Evolutionary conservation across 2,797 vertebrate species (phyloP), one percentile per base, ranked within the genome.

Genomic region (Clarias platycephalus): DNA sequence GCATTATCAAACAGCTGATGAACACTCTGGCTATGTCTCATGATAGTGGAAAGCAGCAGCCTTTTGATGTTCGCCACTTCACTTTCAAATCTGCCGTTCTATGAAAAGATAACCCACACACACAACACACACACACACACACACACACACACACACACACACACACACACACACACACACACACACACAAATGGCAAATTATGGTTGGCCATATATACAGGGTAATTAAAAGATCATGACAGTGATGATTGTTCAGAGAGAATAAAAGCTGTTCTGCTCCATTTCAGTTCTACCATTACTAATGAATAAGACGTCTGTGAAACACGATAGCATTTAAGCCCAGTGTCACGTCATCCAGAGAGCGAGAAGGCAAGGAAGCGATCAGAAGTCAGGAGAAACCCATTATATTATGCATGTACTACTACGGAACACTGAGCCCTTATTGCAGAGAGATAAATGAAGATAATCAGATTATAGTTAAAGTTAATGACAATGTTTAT

Each of bases 11-110:
- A 37, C 31, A 93, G 84, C 64, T 94, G 91, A 86, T 92, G 92
- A 26, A 92, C 87, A 64, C 85, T 86, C 63, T 88, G 64, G 87
- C 93, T 94, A 91, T 90, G 91, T 84, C 92, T 93, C 83, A 93
- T 88, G 26, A 82, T 92, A 84, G 90, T 81, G 0, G 88, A 88
- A 74, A 74, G 71, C 3, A n/a, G 12, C 49, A 53, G 87, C 87
- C 57, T 86, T 91, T 67, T 88, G 83, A 81, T 81, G 63, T 91
- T 89, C 89, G 92, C 92, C 4, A 44, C 75, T 79, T 40, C 22
- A 34, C 28, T 80, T 20, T 31, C 22, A 66, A 71, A 58, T 70
- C 60, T 44, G 34, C 13, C 24, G 6, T n/a, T 55, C 63, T 82
- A 66, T 53, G 49, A 13, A 53, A 53, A 53, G 49, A 53, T 53